Evolutionary conservation across 1,140 invertebrate species (phyloP).

Genomic region (Venustaconcha ellipsiformis): DNA sequence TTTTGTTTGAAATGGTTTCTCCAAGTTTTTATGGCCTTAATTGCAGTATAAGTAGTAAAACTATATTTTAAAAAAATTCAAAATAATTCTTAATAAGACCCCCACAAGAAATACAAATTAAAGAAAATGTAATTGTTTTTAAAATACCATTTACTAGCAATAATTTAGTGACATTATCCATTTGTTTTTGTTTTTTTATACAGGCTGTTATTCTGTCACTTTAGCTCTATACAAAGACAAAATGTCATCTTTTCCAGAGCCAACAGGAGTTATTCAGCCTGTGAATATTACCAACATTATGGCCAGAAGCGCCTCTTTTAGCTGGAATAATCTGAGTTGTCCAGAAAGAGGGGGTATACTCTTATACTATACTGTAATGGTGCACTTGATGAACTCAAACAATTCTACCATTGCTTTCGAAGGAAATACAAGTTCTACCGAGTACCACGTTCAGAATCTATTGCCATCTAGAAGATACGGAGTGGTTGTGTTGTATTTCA

Average conservation of each 20-base stretch:
- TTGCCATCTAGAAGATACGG: slow-evolving; percentile 44
- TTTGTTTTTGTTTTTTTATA: no score
- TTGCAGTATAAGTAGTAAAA: no score
- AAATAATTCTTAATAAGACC: no score
- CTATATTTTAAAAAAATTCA: no score
- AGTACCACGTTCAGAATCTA: not conserved
- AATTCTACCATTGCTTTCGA: not conserved
- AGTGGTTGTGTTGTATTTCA: slow-evolving; percentile 44
- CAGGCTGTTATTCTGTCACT: no score
- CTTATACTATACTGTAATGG: slow-evolving; percentile 18
- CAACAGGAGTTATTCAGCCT: slow-evolving; percentile 34
- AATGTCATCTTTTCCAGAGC: slow-evolving; percentile 32
- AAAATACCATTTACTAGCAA: no score
- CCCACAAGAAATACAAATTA: no score
- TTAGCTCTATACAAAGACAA: no score
- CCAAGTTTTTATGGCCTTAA: no score
- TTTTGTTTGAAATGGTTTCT: no score
- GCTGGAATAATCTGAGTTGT: slow-evolving; percentile 39
- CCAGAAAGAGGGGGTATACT: slow-evolving; percentile 43
- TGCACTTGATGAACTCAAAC: not conserved
- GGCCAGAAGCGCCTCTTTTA: slow-evolving; percentile 21
- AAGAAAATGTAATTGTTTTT: no score
- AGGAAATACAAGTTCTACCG: not conserved
- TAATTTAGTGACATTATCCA: no score
- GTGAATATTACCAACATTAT: slow-evolving; percentile 20